These are phyloP conservation scores for Sebastolobus altivelis DNA, from an alignment of 2,797 vertebrate species.

Conservation along the genomic window DNA sequence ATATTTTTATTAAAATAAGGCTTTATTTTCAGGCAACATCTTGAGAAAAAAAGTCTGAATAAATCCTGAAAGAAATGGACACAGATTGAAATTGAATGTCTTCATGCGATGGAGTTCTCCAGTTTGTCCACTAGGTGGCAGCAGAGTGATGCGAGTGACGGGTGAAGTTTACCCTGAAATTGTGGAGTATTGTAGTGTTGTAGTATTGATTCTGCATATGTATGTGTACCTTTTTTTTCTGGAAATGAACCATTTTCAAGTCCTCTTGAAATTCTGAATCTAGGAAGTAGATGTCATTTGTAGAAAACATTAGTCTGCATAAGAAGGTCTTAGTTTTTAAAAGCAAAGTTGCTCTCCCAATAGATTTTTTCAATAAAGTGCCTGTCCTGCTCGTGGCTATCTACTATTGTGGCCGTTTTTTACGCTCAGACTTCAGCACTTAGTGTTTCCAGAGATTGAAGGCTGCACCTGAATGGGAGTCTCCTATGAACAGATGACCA, in stretches of 20 bases:
- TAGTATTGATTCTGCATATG: constrained; percentile 10
- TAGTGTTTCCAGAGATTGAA: constrained; percentile 84
- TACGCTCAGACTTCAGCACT: constrained; percentile 68
- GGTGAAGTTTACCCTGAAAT: background rate
- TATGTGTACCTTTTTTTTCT: background rate
- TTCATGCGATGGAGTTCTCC: constrained; percentile 10
- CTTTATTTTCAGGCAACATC: constrained; percentile 21
- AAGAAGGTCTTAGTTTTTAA: constrained; percentile 65
- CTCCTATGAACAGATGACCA: constrained; percentile 84
- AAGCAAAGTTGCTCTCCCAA: constrained; percentile 60
- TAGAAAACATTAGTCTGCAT: constrained; percentile 32
- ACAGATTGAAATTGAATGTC: background rate
- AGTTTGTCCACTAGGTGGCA: constrained; percentile 65
- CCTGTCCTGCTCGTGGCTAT: constrained; percentile 50
- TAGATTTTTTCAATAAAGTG: constrained; percentile 78
- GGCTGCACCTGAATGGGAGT: constrained; percentile 86
- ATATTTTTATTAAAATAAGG: constrained; percentile 3
- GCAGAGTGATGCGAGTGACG: constrained; percentile 34
- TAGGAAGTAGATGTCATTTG: constrained; percentile 28
- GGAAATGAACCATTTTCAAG: background rate
- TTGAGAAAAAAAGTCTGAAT: background rate
- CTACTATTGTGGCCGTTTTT: constrained; percentile 60
- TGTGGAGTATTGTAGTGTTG: background rate
- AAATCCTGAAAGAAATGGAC: background rate
- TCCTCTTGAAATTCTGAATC: constrained; percentile 6